Evolutionary conservation across 2,888 invertebrate genomes (phyloP).

Genomic region (Tortrix viridana): DNA sequence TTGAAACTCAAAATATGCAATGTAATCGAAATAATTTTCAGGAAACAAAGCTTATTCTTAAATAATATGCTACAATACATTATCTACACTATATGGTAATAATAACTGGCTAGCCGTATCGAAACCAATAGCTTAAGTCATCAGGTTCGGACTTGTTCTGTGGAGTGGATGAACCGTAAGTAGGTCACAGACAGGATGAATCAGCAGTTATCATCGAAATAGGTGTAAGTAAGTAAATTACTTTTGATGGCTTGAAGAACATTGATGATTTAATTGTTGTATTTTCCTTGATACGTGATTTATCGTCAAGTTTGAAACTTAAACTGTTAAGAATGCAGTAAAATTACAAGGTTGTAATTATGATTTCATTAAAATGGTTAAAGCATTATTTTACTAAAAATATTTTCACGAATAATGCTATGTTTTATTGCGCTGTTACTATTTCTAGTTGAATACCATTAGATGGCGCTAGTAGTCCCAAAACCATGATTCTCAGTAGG

Average conservation of each 20-base stretch:
- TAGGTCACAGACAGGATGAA: slow-evolving; percentile 59
- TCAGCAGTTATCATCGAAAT: slow-evolving; percentile 44
- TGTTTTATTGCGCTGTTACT: neutral
- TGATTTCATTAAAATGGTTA: too few relatives aligned
- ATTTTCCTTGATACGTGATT: neutral
- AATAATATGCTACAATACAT: too few relatives aligned
- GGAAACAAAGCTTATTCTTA: too few relatives aligned
- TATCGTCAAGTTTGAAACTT: neutral
- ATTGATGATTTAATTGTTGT: neutral
- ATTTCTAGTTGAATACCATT: slow-evolving; percentile 26
- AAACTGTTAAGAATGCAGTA: too few relatives aligned
- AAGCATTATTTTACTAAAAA: too few relatives aligned
- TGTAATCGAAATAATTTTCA: too few relatives aligned
- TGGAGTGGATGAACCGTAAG: slow-evolving; percentile 47
- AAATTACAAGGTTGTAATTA: too few relatives aligned
- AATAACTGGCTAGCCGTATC: neutral
- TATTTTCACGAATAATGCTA: too few relatives aligned
- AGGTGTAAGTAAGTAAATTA: slow-evolving; percentile 18
- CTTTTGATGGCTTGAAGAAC: slow-evolving; percentile 1
- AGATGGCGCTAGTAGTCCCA: slow-evolving; percentile 57
- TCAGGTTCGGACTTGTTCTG: slow-evolving; percentile 30
- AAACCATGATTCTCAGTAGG: neutral
- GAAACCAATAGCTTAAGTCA: slow-evolving; percentile 26
- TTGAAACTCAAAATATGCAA: too few relatives aligned
- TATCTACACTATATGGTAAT: neutral